phyloP scores from a whole-genome alignment of 2,888 invertebrate genomes.

The Hecatera dysodea region DNA sequence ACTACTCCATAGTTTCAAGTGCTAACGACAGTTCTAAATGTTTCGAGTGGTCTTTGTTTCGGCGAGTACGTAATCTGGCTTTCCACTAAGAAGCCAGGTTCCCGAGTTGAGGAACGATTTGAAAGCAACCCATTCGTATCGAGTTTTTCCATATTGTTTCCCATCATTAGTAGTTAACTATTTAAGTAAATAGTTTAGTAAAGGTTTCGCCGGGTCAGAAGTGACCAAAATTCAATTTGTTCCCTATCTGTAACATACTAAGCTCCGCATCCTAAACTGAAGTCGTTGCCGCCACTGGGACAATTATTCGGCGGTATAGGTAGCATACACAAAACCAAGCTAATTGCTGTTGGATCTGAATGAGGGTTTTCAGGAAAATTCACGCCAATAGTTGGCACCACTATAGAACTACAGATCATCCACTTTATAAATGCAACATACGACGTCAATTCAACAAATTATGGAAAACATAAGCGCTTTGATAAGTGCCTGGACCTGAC shows the following conservation, averaged over 20 bases:
- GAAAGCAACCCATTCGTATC: background rate
- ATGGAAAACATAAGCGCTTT: no score
- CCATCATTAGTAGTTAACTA: background rate
- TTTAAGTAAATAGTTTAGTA: no score
- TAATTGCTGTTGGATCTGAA: background rate
- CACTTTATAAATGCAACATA: background rate
- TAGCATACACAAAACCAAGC: background rate
- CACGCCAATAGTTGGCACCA: background rate
- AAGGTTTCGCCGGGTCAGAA: background rate
- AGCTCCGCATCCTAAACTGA: background rate
- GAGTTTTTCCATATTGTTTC: background rate
- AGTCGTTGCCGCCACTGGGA: no score
- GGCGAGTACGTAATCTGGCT: background rate
- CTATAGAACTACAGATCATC: background rate
- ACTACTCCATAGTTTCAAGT: background rate
- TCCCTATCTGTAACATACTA: background rate
- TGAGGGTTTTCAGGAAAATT: background rate
- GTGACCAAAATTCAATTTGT: background rate
- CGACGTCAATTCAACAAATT: no score
- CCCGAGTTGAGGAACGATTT: background rate
- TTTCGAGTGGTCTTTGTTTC: background rate
- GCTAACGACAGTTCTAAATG: background rate
- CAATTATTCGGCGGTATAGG: background rate
- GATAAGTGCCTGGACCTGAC: background rate
- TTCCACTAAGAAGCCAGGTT: background rate